These are phyloP conservation scores for Lates calcarifer DNA, from an alignment of 2,113 vertebrate species.

Conservation along the genomic window DNA sequence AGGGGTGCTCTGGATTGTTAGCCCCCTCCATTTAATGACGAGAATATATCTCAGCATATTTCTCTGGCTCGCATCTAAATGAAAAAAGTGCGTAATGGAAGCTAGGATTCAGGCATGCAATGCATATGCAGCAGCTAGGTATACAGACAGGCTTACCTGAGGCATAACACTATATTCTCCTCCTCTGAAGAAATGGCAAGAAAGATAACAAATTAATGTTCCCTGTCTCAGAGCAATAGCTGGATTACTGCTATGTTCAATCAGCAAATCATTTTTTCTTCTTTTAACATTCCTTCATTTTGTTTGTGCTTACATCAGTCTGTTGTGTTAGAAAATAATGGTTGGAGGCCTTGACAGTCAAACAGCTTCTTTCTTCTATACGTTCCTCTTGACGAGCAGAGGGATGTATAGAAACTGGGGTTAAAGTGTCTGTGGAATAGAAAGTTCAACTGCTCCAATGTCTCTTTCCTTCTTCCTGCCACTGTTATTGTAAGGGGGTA, in stretches of 20 bases:
- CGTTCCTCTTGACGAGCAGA: not conserved
- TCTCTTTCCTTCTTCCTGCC: conserved; percentile 4
- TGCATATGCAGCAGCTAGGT: conserved; percentile 6
- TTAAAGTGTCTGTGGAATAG: not conserved
- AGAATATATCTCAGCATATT: not conserved
- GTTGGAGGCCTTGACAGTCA: not conserved
- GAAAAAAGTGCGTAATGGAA: conserved; percentile 24
- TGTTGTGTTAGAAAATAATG: not conserved
- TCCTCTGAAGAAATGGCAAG: not conserved
- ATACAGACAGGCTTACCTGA: not conserved
- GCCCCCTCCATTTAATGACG: conserved; percentile 15
- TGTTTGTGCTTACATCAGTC: not conserved
- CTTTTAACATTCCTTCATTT: not conserved
- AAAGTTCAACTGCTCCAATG: not conserved
- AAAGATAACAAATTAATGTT: not conserved
- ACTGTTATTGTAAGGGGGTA: not conserved
- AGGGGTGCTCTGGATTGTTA: conserved; percentile 15
- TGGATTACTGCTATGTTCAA: not conserved
- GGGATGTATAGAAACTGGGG: not conserved
- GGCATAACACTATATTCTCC: too few relatives aligned
- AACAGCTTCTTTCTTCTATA: not conserved
- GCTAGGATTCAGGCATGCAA: conserved; percentile 1
- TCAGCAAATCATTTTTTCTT: not conserved
- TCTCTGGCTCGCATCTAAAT: conserved; percentile 29
- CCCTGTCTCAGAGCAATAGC: not conserved